These are phyloP conservation scores for Xenus cinereus DNA, from an alignment of 2,113 vertebrate species.

Conservation along the genomic window DNA sequence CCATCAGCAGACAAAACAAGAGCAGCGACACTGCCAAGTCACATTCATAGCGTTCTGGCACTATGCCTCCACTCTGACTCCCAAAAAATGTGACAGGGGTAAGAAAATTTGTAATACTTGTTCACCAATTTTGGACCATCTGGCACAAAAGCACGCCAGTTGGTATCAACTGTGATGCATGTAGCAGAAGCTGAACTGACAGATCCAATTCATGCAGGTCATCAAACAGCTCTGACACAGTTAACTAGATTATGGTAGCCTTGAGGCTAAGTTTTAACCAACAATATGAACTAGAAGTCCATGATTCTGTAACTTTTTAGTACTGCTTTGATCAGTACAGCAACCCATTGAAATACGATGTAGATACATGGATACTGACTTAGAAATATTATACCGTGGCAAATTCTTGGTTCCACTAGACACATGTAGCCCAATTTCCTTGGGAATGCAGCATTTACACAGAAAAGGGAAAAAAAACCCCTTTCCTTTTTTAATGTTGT, in stretches of 20 bases:
- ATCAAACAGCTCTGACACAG: not conserved
- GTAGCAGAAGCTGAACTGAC: not conserved
- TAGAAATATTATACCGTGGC: not conserved
- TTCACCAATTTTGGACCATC: constrained; percentile 25
- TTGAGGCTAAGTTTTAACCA: not conserved
- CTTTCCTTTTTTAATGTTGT: not conserved
- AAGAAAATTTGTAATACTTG: constrained; percentile 20
- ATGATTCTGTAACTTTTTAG: not conserved
- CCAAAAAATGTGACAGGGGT: not conserved
- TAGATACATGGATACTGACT: not conserved
- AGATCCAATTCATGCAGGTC: not conserved
- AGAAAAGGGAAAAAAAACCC: not conserved
- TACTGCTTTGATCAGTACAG: not conserved
- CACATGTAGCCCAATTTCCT: not conserved
- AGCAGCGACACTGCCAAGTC: not conserved
- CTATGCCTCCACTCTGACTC: not conserved
- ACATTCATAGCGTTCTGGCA: not conserved
- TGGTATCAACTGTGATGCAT: not conserved
- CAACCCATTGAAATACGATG: not conserved
- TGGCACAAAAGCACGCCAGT: not conserved
- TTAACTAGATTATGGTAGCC: not conserved
- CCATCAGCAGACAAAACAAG: not conserved
- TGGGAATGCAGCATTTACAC: not conserved
- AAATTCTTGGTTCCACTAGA: not conserved
- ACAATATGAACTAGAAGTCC: not conserved